phyloP scores from a whole-genome alignment of 1,140 invertebrate species.

The Lasioglossum baleicum region DNA sequence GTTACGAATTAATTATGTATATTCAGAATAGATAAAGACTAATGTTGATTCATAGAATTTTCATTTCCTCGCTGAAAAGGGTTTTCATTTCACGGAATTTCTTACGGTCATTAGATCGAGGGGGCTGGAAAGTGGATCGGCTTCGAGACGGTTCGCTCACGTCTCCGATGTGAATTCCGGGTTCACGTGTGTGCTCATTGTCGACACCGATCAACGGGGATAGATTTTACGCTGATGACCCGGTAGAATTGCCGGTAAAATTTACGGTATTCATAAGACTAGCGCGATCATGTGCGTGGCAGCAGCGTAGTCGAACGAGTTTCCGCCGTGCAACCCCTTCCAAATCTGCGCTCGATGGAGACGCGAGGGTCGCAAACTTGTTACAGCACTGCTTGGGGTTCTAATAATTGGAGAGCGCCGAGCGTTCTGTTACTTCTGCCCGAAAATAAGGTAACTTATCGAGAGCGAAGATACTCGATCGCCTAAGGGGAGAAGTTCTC shows the following conservation, averaged over 20 bases:
- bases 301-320: not conserved
- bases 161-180: not conserved
- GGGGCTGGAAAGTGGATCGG: not conserved
- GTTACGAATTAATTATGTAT: too few relatives aligned
- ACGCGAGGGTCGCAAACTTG: conserved; percentile 49
- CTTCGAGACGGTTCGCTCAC: conserved; percentile 1
- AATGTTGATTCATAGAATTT: too few relatives aligned
- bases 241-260: conserved; percentile 38
- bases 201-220: not conserved
- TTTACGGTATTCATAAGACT: conserved; percentile 52
- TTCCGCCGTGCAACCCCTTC: conserved; percentile 34
- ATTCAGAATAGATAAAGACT: too few relatives aligned
- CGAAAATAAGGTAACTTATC: conserved; percentile 36
- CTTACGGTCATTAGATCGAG: not conserved
- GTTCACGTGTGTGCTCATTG: not conserved
- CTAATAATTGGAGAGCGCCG: conserved; percentile 51
- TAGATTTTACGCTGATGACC: conserved; percentile 43
- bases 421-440: conserved; percentile 21
- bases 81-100: not conserved
- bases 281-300: conserved; percentile 28
- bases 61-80: too few relatives aligned
- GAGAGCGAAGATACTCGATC: not conserved
- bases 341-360: conserved; percentile 50
- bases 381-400: conserved; percentile 48
- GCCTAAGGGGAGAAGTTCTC: not conserved